Evolutionary conservation across 2,113 vertebrate species (phyloP).

Genomic region (Austrofundulus limnaeus): DNA sequence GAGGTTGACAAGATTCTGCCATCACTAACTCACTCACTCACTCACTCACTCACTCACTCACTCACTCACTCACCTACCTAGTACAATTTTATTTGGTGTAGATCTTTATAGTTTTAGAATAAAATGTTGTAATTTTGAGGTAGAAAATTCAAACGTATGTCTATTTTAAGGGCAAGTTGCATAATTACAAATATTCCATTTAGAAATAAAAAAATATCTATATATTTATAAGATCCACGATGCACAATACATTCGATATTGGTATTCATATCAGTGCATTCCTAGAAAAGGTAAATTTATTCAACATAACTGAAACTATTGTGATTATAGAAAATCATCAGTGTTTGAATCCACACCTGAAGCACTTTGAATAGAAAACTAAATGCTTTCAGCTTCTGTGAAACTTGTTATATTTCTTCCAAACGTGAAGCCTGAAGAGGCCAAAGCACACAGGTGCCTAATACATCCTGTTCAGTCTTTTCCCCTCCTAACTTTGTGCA

Average conservation of each 20-base stretch:
- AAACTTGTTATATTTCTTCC: background rate
- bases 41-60: background rate
- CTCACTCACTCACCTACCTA: too few relatives aligned
- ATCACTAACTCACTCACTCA: slow-evolving; percentile 44
- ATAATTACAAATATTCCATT: background rate
- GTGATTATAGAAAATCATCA: background rate
- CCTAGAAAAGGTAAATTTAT: too few relatives aligned
- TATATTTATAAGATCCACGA: too few relatives aligned
- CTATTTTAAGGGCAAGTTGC: background rate
- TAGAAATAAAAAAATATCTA: too few relatives aligned
- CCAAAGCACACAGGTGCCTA: slow-evolving; percentile 2
- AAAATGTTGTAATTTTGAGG: too few relatives aligned
- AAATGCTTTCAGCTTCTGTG: background rate
- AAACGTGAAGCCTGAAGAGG: background rate
- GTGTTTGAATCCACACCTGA: background rate
- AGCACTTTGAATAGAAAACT: background rate
- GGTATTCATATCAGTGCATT: too few relatives aligned
- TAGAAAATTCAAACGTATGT: background rate
- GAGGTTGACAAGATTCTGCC: slow-evolving; percentile 69
- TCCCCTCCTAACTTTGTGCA: background rate
- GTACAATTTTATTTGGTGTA: too few relatives aligned
- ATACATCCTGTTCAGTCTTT: slow-evolving; percentile 5
- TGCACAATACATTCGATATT: too few relatives aligned
- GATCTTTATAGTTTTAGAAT: too few relatives aligned
- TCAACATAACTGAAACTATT: too few relatives aligned